Percentiles rank a stretch among this genome's conserved stretches.
phyloP scores from a whole-genome alignment of 1,140 invertebrate genomes.

The Psilanteris sp. region DNA sequence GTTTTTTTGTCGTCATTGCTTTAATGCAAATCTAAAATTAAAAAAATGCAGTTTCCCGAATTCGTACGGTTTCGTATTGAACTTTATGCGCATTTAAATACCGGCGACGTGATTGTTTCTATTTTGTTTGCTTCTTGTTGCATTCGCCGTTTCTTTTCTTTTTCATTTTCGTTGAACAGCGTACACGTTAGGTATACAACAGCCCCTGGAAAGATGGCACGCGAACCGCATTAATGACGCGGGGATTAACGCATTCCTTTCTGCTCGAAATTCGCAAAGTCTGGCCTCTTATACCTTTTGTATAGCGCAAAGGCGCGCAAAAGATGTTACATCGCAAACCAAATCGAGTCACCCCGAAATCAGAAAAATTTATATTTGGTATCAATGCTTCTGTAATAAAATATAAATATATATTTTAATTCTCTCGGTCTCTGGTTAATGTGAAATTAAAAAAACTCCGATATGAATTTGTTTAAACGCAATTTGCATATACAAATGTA shows the following conservation, averaged over 20 bases:
- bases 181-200: constrained; percentile 57
- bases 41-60: too few species aligned
- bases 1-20: too few species aligned
- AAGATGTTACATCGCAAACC: constrained; percentile 46
- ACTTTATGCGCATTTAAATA: not conserved
- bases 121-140: constrained; percentile 37
- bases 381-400: too few species aligned
- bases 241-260: constrained; percentile 68
- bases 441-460: too few species aligned
- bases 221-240: constrained; percentile 66
- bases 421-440: too few species aligned
- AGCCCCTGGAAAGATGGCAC: constrained; percentile 63
- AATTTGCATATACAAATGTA: too few species aligned
- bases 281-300: constrained; percentile 32
- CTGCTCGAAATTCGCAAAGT: constrained; percentile 63
- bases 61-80: too few species aligned
- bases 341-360: constrained; percentile 8
- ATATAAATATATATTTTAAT: too few species aligned
- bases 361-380: not conserved
- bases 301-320: constrained; percentile 11
- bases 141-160: constrained; percentile 36
- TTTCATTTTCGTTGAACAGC: constrained; percentile 43
- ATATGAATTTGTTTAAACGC: too few species aligned
- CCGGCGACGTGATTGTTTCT: too few species aligned
- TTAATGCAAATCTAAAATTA: too few species aligned